Base-by-base conservation (phyloP, 2,113 vertebrate species). In the Theristicus caerulescens region DNA sequence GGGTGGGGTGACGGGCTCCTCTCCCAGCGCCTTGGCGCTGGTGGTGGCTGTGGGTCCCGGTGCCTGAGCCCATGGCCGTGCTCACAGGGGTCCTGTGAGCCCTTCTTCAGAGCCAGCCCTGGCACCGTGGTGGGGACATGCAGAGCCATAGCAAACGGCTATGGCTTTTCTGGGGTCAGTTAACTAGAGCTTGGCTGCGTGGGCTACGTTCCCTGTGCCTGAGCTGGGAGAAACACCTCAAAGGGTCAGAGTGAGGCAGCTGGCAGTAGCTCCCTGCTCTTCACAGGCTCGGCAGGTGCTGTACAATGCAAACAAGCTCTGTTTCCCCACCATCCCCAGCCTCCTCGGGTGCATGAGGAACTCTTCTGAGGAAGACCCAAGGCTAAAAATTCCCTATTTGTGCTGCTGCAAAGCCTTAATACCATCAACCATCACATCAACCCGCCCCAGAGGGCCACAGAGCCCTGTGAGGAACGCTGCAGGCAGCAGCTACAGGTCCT, bases 1-100 rank as follows among this genome's bases (percentile, higher is more conserved):
- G 40, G 0, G 0, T 0, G 1, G 40, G 0, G 0, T 0, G 1
- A 38, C 0, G 1, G 46, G 73, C 36, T 86, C 57, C 64, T 65
- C 55, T 62, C 21, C 67, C 31, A 11, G 51, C 1, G 6, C 55
- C 42, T 46, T 0, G 0, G 77, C 69, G 70, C 55, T 89, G 59
- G 49, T 0, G 4, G 34, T 0, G 19, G 47, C 47, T 40, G n/a
- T 1, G 7, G 10, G 31, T 76, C 34, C 42, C 3, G 0, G 44
- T 32, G 84, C 47, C 72, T 1, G 0, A 81, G 34, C 24, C 40
- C 2, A 2, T 10, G 49, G 54, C 58, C 2, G 0, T 61, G 32
- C n/a, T 69, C 14, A 10, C 4, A 8, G 40, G 15, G 18, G 9
- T 51, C 27, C 80, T 57, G 13, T 11, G 11, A 59, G 19, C 19